Base-by-base conservation (phyloP, 2,113 vertebrate species). In the Thalassoma bifasciatum region DNA sequence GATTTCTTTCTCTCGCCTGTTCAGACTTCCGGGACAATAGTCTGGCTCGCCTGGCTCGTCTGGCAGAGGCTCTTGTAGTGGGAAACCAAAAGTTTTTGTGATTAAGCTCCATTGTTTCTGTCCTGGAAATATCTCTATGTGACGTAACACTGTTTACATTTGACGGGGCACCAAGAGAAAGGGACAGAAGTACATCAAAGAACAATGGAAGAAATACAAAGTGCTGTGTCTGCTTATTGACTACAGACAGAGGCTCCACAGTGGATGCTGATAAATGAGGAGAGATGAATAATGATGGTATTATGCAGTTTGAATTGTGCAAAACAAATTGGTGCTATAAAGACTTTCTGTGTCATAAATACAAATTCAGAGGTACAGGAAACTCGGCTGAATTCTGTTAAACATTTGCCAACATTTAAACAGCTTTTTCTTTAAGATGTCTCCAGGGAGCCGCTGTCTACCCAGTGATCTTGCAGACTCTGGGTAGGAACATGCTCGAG, bases 271-370 rank as follows among this genome's bases (percentile, higher is more conserved):
- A 47, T 23, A 59, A 75, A 53, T 8, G 14, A 53, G 16, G 23
- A 66, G 10, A 36, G 13, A 60, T 23, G 38, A 63, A 66, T 22
- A 66, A 46, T 49, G 56, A 50, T 0, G 12, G 3, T n/a, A 50
- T 57, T 50, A 42, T 70, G 23, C 47, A 53, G 66, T 30, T 11
- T n/a, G 19, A 72, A 53, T 77, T 49, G 58, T 65, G 59, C 56
- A 82, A 63, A 75, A 62, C 52, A 38, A 69, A 62, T 56, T 13
- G 11, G 8, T 44, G 13, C 36, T 56, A 57, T 58, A 4, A 12
- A 40, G 24, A 70, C 57, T 38, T 54, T 56, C 50, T 69, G 49
- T 9, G 4, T 21, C 75, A 64, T 3, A 59, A 3, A 4, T 30
- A 59, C 36, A 11, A 65, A 72, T 16, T 19, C 37, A 30, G 2